Base-by-base conservation (phyloP, 2,113 vertebrate species). In the Crotalus viridis region DNA sequence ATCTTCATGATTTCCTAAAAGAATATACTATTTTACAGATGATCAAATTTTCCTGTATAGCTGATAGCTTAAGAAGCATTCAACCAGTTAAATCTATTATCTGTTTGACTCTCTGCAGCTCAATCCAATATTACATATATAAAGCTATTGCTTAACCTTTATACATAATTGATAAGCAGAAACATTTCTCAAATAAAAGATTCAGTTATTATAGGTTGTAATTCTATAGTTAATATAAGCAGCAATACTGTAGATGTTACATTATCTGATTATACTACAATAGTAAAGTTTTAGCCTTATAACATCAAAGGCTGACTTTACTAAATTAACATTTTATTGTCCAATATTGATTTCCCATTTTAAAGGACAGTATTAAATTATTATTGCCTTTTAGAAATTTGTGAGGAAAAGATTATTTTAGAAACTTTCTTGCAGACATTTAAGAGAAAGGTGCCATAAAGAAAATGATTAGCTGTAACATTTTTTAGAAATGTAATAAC, bases 391-490 rank as follows among this genome's bases (percentile, higher is more conserved):
- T 48, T 13, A 2, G 6, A 4, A 0, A 3, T 86, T n/a, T 89
- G 6, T 51, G 90, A 94, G 28, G 56, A 54, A 94, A 7, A 92
- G 48, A 13, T 56, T 8, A 21, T 93, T 95, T 85, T 86, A 52
- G 43, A 87, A 91, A 28, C 2, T 17, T 81, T 1, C 1, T 51
- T 88, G 90, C 92, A 93, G 12, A 74, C 57, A 74, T 5, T 3
- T 43, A 2, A 13, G 2, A 91, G 48, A 46, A 93, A 2, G 17
- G 43, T 21, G 88, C 19, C 39, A 88, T 21, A 26, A 93, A 89
- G 89, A 96, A 87, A 94, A 43, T 85, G 39, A 55, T 87, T 85
- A 92, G 1, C 74, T 87, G 93, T 19, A 87, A 85, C 56, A 95
- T 93, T 87, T 88, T 1, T 91, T 92, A 93, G 93, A 86, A 56